These are phyloP conservation scores for Rhopalosiphum nymphaeae DNA, from an alignment of 2,888 invertebrate genomes.

Conservation along the genomic window DNA sequence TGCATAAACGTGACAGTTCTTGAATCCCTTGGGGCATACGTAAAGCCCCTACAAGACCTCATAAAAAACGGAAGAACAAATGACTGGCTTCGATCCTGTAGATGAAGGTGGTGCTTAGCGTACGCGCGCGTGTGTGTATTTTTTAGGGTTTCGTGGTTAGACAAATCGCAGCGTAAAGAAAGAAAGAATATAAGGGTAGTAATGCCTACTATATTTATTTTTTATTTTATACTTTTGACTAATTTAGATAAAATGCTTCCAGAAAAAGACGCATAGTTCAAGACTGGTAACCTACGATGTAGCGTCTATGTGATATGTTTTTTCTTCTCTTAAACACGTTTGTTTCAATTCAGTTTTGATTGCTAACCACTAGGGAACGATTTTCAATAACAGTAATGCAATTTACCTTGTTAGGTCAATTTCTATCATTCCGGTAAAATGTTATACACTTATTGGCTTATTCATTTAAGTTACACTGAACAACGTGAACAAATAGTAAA, in stretches of 20 bases:
- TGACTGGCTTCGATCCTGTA: conserved; percentile 56
- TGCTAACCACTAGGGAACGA: conserved; percentile 57
- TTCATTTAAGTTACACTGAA: conserved; percentile 23
- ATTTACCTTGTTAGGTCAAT: conserved; percentile 48
- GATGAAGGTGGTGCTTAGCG: conserved; percentile 24
- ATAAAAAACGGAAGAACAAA: conserved; percentile 60
- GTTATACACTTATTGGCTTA: conserved; percentile 42
- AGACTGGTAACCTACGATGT: not conserved
- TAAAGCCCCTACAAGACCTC: conserved; percentile 33
- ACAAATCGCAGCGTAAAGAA: conserved; percentile 51
- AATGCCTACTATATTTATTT: not conserved
- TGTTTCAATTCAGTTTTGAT: conserved; percentile 63
- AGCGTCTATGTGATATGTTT: conserved; percentile 20
- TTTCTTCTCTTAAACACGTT: conserved; percentile 51
- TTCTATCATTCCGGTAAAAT: conserved; percentile 12
- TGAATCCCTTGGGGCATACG: conserved; percentile 44
- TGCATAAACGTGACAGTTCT: conserved; percentile 58
- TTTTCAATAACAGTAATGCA: conserved; percentile 61
- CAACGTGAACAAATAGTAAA: conserved; percentile 40
- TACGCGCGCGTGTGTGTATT: not conserved
- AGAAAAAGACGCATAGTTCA: conserved; percentile 33
- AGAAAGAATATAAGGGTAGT: conserved; percentile 38
- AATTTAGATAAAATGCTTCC: conserved; percentile 59
- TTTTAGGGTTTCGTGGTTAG: conserved; percentile 52
- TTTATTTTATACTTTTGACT: conserved; percentile 54